Evolutionary conservation across 2,797 vertebrate genomes (phyloP), one percentile per base, ranked within the genome.

Genomic region (Acrossocheilus fasciatus): DNA sequence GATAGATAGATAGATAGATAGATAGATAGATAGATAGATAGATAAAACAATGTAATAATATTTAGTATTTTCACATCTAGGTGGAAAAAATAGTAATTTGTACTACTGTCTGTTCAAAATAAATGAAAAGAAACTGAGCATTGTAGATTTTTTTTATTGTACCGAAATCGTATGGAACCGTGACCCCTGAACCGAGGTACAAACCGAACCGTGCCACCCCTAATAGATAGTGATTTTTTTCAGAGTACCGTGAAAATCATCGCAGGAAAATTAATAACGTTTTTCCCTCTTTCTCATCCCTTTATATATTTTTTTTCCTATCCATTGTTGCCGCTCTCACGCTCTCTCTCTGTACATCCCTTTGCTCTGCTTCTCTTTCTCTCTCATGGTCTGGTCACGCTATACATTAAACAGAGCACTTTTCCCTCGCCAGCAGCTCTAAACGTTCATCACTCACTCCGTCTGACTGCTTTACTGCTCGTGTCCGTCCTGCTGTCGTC

Each of bases 351-450:
- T 82, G 72, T 54, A 11, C 18, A n/a, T 72, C 57, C 39, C 30
- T 82, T 30, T 17, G 66, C 76, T 87, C 80, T 87, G 17, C 0
- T 26, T 76, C 69, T 59, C 70, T 75, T 52, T 59, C 36, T 75
- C 69, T 81, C 77, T 52, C n/a, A 23, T 30, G 75, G 85, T 75
- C 82, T 26, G 81, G 90, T 94, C 89, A 91, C 91, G 93, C 91
- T 95, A 94, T 91, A 90, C 92, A 93, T 94, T 94, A 93, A 93
- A 94, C 92, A 93, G 93, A 93, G 79, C 90, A 88, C 88, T 88
- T 90, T 89, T 72, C 81, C 84, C 83, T 87, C 47, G 86, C 89
- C 87, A 47, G 80, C 72, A 43, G 59, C 82, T 54, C 87, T 87
- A 88, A 92, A 90, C 91, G 41, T 14, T 91, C 91, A 92, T 94